These are phyloP conservation scores for Meriones psammophilus DNA, from an alignment of 2,797 vertebrate genomes.

Conservation along the genomic window DNA sequence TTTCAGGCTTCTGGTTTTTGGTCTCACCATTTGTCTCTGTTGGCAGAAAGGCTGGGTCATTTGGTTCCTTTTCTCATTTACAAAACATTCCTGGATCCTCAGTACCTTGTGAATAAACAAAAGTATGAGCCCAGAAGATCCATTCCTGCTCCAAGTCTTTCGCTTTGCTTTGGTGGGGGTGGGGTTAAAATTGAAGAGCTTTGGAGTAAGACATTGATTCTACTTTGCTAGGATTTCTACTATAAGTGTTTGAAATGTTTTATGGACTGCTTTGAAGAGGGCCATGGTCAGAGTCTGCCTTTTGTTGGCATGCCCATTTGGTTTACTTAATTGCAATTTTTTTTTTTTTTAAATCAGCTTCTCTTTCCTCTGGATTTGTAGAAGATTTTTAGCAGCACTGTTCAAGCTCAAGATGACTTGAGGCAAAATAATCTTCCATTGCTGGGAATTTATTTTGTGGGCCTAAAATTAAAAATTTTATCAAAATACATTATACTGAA, in stretches of 20 bases:
- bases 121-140: neutral
- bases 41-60: neutral
- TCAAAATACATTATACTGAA: neutral
- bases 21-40: constrained; percentile 36
- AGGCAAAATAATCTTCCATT: constrained; percentile 30
- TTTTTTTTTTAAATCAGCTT: neutral
- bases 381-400: constrained; percentile 26
- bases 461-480: constrained; percentile 32
- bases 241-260: constrained; percentile 9
- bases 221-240: constrained; percentile 24
- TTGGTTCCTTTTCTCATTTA: constrained; percentile 14
- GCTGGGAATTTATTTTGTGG: constrained; percentile 62
- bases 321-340: constrained; percentile 6
- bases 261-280: constrained; percentile 23
- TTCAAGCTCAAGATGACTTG: constrained; percentile 30
- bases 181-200: constrained; percentile 17
- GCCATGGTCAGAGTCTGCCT: neutral
- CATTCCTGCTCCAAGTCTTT: neutral
- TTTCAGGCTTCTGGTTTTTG: constrained; percentile 1
- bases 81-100: neutral
- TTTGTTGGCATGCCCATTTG: constrained; percentile 8
- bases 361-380: neutral
- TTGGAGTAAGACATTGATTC: neutral
- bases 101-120: neutral
- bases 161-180: neutral